These are phyloP conservation scores for Nematopogon swammerdamellus DNA, from an alignment of 2,888 invertebrate species.

Conservation along the genomic window DNA sequence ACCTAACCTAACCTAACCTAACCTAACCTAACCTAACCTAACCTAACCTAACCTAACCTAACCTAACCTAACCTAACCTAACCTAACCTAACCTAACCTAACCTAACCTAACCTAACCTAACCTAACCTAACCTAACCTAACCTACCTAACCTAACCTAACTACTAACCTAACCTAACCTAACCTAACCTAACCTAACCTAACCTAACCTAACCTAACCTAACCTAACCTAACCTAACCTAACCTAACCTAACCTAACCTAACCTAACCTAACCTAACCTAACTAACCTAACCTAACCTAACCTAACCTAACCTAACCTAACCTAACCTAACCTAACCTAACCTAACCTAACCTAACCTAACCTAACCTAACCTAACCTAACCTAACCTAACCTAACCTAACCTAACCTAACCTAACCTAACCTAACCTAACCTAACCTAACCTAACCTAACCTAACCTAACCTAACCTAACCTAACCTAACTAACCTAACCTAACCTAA, in stretches of 20 bases:
- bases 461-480: conserved; percentile 3
- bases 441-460: conserved; percentile 3
- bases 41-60: conserved; percentile 9
- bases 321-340: conserved; percentile 2
- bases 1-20: conserved; percentile 9
- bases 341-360: conserved; percentile 3
- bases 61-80: conserved; percentile 9
- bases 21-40: conserved; percentile 9
- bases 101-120: conserved; percentile 9
- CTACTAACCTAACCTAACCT: conserved; percentile 9
- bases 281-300: too few species aligned
- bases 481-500: conserved; percentile 3
- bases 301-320: too few species aligned
- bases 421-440: conserved; percentile 3
- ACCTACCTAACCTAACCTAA: too few species aligned
- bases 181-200: conserved; percentile 9
- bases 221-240: conserved; percentile 9
- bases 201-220: conserved; percentile 6
- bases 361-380: conserved; percentile 3
- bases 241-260: conserved; percentile 10
- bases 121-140: conserved; percentile 8
- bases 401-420: conserved; percentile 3
- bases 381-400: conserved; percentile 3
- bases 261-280: conserved; percentile 7
- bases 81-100: conserved; percentile 9